These are phyloP conservation scores for Athalia circularis DNA, from an alignment of 2,888 invertebrate species.

Conservation along the genomic window DNA sequence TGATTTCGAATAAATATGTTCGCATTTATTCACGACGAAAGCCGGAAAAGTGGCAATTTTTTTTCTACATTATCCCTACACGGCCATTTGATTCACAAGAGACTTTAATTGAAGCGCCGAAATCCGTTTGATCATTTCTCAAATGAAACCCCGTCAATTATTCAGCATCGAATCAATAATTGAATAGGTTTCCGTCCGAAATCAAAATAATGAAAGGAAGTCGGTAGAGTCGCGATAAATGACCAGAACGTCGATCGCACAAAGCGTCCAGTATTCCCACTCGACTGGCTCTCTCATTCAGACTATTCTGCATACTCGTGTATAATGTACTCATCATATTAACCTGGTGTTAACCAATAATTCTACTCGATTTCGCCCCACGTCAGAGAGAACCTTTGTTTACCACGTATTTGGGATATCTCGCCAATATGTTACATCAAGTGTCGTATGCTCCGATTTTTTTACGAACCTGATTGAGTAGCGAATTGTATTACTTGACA, in stretches of 20 bases:
- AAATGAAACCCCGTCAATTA: constrained; percentile 19
- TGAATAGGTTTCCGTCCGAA: constrained; percentile 5
- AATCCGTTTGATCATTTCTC: constrained; percentile 13
- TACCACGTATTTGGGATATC: too few relatives aligned
- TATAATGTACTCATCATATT: background rate
- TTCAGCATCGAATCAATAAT: constrained; percentile 21
- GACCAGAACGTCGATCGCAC: constrained; percentile 11
- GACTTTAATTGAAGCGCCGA: constrained; percentile 23
- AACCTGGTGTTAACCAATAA: background rate
- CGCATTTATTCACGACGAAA: background rate
- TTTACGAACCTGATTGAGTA: too few relatives aligned
- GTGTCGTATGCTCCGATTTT: too few relatives aligned
- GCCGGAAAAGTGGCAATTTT: background rate
- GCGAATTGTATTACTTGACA: too few relatives aligned
- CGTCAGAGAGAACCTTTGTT: background rate
- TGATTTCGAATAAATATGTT: background rate
- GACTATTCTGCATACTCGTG: background rate
- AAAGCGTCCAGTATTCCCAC: constrained; percentile 24
- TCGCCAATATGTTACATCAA: too few relatives aligned
- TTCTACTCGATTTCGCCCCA: background rate
- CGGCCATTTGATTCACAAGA: constrained; percentile 25
- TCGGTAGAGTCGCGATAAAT: constrained; percentile 19
- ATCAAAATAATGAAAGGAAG: constrained; percentile 24
- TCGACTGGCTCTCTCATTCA: constrained; percentile 32
- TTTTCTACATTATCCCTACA: background rate